Conservation (phyloP, 2,888 invertebrate genomes). For the Sialis lutaria region DNA sequence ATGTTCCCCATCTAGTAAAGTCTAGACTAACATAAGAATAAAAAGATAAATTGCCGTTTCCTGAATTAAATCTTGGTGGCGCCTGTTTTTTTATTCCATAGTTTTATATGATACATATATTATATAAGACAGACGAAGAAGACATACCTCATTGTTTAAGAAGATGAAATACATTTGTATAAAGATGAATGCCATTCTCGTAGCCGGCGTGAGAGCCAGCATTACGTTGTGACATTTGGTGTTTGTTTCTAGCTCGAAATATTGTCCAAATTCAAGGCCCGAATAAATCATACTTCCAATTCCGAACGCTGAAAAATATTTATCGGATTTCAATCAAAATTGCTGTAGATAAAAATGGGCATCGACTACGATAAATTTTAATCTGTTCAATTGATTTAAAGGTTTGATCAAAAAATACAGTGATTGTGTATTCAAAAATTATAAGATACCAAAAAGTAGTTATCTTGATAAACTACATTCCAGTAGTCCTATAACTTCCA, state of each 20-base stretch:
- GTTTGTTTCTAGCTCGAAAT: conserved; percentile 80
- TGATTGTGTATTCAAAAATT: no score
- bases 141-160: conserved; percentile 83
- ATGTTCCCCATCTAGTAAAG: no score
- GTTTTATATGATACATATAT: no score
- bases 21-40: no score
- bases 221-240: conserved; percentile 85
- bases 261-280: conserved; percentile 86
- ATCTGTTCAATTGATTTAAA: no score
- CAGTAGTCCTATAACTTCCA: no score
- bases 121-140: neutral
- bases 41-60: neutral
- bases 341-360: no score
- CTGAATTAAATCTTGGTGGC: neutral
- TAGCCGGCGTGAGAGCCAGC: conserved; percentile 76
- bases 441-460: no score
- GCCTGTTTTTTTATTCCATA: neutral
- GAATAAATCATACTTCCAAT: conserved; percentile 96
- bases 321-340: no score
- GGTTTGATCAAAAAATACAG: no score
- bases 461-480: no score
- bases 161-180: conserved; percentile 98
- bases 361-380: no score
- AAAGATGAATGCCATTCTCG: conserved; percentile 90
- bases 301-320: conserved; percentile 60